A percentile compares a stretch with the other conserved stretches of the same genome.
Conservation (phyloP, 2,113 vertebrate species). For the Ophiodon elongatus region DNA sequence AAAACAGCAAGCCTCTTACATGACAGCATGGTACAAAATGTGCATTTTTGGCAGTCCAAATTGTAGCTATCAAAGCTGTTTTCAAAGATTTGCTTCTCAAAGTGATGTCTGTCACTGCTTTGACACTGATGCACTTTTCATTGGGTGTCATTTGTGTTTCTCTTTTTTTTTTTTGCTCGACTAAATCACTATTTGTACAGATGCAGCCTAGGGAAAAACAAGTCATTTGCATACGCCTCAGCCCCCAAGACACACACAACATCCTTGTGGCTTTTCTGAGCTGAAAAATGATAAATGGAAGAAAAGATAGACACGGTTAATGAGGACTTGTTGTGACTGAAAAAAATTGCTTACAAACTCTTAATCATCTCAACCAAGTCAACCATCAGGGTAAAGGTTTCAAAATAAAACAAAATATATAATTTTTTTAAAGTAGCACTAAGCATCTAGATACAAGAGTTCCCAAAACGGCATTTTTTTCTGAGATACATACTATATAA, state of each 20-base stretch:
- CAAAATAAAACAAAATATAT: not conserved
- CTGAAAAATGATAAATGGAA: slow-evolving; percentile 15
- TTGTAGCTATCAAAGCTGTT: slow-evolving; percentile 63
- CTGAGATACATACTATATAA: not conserved
- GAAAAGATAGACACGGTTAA: slow-evolving; percentile 13
- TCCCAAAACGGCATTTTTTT: not conserved
- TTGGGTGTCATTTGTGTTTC: slow-evolving; percentile 31
- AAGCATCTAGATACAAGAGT: not conserved
- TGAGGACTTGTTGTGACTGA: not conserved
- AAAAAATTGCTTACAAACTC: slow-evolving; percentile 16
- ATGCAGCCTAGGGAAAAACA: slow-evolving; percentile 46
- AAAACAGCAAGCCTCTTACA: slow-evolving; percentile 51
- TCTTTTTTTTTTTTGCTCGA: slow-evolving; percentile 8
- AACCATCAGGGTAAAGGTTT: not conserved
- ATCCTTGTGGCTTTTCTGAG: slow-evolving; percentile 21
- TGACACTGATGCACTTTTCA: slow-evolving; percentile 66
- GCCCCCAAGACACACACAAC: not conserved
- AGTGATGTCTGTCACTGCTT: slow-evolving; percentile 59
- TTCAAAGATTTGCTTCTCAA: slow-evolving; percentile 60
- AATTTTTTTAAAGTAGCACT: not conserved
- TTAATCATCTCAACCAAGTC: slow-evolving; percentile 15
- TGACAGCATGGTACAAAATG: slow-evolving; percentile 45
- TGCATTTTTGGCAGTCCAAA: slow-evolving; percentile 52
- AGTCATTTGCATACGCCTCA: slow-evolving; percentile 48
- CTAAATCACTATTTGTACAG: slow-evolving; percentile 61